Base-by-base conservation (phyloP, 2,797 vertebrate species). In the Vultur gryphus region DNA sequence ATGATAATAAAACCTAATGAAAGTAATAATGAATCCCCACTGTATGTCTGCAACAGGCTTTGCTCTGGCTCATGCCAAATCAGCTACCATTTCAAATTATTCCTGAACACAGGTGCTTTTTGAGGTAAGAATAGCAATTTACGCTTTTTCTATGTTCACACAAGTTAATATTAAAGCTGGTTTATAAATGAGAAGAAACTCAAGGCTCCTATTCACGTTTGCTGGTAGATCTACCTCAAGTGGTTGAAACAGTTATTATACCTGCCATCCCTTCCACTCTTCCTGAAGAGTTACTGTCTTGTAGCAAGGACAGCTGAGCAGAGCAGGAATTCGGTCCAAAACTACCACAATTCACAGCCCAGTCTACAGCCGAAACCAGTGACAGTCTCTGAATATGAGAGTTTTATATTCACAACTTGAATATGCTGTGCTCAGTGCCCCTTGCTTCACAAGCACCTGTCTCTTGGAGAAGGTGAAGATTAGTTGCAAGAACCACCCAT, bases 1-100 rank as follows among this genome's bases (percentile, higher is more conserved):
- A 94, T 86, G 90, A 95, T 93, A 94, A 93, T 78, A 81, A 89
- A 89, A 89, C 29, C 31, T 51, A 94, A 91, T 49, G 16, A 91
- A 94, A 94, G 44, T 26, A 81, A 76, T 81, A 91, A 95, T 21
- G 44, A 97, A 93, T 89, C 16, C 51, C 51, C 19, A 79, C 31
- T 81, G 29, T 58, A 41, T 69, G 39, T 72, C 72, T 86, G 54
- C 84, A 92, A 54, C 12, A 71, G 25, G 33, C 25, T 87, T 85
- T 87, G 17, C 35, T 52, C 24, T 84, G 39, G 9, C 31, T 90
- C 31, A 73, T 0, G 2, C 26, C 73, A 84, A 29, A 89, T 70
- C 75, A 89, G 69, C 35, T 81, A 72, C 69, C 28, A 59, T 73
- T 95, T 89, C 21, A 86, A 84, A 79, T 84, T 91, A 69, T n/a